Conservation (phyloP, 1,140 invertebrate species). For the Chlorops oryzae region DNA sequence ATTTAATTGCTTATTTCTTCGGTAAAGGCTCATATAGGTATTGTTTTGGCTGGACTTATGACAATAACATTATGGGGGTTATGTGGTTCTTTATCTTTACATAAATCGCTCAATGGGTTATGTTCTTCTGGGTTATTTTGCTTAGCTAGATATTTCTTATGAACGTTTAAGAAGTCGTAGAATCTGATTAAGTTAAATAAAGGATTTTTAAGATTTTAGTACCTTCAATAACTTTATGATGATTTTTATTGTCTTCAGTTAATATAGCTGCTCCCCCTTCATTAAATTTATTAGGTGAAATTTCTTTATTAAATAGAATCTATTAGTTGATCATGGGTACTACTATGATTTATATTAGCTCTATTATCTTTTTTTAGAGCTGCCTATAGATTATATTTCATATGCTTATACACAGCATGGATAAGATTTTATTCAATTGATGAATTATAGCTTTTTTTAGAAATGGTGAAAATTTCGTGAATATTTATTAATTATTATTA, state of each 20-base stretch:
- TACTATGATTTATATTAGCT: conserved; percentile 50
- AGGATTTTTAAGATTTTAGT: conserved; percentile 47
- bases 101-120: conserved; percentile 61
- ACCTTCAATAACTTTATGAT: conserved; percentile 48
- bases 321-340: conserved; percentile 47
- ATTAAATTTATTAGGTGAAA: conserved; percentile 52
- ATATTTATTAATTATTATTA: conserved; percentile 55
- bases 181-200: conserved; percentile 49
- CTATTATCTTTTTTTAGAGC: conserved; percentile 50
- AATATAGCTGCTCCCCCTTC: conserved; percentile 49
- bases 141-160: conserved; percentile 61
- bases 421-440: conserved; percentile 44
- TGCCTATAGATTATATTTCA: too few species aligned
- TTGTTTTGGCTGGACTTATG: too few species aligned
- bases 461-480: conserved; percentile 49
- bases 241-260: conserved; percentile 52
- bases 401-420: conserved; percentile 56
- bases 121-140: conserved; percentile 64
- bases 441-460: conserved; percentile 27
- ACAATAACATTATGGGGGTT: conserved; percentile 48
- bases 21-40: too few species aligned
- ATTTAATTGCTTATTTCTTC: too few species aligned
- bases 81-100: conserved; percentile 51
- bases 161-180: conserved; percentile 48
- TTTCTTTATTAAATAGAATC: conserved; percentile 56